Base-by-base conservation (phyloP, 1,140 invertebrate species). In the Atta cephalotes region DNA sequence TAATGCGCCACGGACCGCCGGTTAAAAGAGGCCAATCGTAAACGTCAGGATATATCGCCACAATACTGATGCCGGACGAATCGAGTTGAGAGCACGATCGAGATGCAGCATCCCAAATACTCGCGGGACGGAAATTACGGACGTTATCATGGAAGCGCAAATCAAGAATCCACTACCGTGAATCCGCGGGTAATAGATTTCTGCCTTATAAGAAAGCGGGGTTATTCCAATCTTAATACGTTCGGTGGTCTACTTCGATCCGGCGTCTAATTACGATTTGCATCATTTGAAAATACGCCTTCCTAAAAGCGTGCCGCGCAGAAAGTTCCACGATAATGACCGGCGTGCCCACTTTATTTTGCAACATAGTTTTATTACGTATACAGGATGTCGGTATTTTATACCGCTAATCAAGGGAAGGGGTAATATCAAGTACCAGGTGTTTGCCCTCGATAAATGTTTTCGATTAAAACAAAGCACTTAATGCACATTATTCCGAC, bases 361-460 rank as follows among this genome's bases (percentile, higher is more conserved):
- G 39, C 68, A 53, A 49, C 68, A 31, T 31, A 45, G 35, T 82
- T 60, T 45, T 21, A 68, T 68, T 31, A 21, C 65, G 31, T 45
- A 16, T 81, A 28, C 65, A 56, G 62, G 77, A 79, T 79, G 56
- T 79, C 39, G 76, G 58, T 14, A 62, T 70, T 68, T 81, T 81
- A 70, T 81, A 81, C 78, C 78, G 78, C 78, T 81, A 81, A n/a
- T 14, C n/a, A n/a, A 6, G 31, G 65, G 78, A 56, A 10, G 39
- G 63, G 78, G 65, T 81, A 79, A 81, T 65, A 81, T 81, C 78
- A 39, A 71, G 31, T 31, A 31, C 78, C 78, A 81, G 78, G 65
- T 81, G 78, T 81, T 45, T 71, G 63, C 31, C 65, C 66, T 18
- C 28, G 78, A 81, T 81, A 81, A 56, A 53, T 3, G 21, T 25